A percentile compares a stretch with the other conserved stretches of the same genome.
phyloP scores from a whole-genome alignment of 2,797 vertebrate genomes.

The Leptatherina wallacei region DNA sequence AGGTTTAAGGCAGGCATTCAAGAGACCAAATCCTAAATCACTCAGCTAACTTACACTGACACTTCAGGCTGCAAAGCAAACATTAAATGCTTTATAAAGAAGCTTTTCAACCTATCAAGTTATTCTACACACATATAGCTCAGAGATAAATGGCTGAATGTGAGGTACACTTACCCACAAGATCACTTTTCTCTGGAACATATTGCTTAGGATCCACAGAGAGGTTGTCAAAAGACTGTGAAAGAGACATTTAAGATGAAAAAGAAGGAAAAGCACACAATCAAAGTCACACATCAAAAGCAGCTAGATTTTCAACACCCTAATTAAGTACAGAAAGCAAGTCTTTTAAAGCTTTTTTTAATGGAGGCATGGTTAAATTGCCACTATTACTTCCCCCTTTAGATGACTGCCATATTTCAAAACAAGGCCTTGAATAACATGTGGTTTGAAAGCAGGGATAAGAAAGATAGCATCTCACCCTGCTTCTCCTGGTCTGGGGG shows the following conservation, averaged over 20 bases:
- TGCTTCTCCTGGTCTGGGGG: slow-evolving; percentile 91
- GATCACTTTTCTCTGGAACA: slow-evolving; percentile 88
- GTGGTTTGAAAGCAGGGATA: slow-evolving; percentile 13
- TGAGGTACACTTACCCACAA: slow-evolving; percentile 78
- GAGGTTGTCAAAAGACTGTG: slow-evolving; percentile 94
- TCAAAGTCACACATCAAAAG: slow-evolving; percentile 70
- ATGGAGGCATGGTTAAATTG: slow-evolving; percentile 54
- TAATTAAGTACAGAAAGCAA: slow-evolving; percentile 60
- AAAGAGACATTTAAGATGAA: slow-evolving; percentile 60
- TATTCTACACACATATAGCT: slow-evolving; percentile 22
- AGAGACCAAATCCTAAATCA: slow-evolving; percentile 57
- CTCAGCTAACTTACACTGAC: slow-evolving; percentile 49
- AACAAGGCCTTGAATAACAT: slow-evolving; percentile 42
- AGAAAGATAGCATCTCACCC: slow-evolving; percentile 78
- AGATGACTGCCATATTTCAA: slow-evolving; percentile 49
- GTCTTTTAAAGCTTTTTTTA: slow-evolving; percentile 67
- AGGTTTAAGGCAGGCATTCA: slow-evolving; percentile 75
- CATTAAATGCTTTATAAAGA: slow-evolving; percentile 39
- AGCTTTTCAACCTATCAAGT: slow-evolving; percentile 43
- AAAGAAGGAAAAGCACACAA: slow-evolving; percentile 42
- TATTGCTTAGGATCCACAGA: slow-evolving; percentile 89
- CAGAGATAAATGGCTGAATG: slow-evolving; percentile 24
- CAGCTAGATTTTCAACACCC: slow-evolving; percentile 53
- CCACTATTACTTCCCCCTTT: slow-evolving; percentile 49
- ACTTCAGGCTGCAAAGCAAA: slow-evolving; percentile 23